Evolutionary conservation across 1,140 invertebrate genomes (phyloP), one percentile per base, ranked within the genome.

Genomic region (Caerostris darwini): DNA sequence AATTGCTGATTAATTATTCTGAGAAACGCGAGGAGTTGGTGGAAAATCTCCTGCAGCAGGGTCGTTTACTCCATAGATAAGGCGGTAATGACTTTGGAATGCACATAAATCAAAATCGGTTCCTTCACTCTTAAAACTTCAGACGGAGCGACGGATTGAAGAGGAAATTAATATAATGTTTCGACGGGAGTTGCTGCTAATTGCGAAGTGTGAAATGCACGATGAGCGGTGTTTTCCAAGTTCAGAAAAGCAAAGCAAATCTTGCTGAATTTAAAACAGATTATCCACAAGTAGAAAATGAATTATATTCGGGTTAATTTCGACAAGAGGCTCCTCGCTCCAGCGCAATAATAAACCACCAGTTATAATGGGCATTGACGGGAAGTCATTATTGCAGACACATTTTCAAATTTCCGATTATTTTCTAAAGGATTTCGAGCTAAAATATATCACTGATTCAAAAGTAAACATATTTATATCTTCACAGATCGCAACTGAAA

Each of bases 1-100:
- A 69, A 89, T 89, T 69, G 87, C 87, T 89, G 87, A 89, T 89
- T 89, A 89, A 89, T 89, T 89, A 89, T 89, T 89, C 87, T 34
- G 6, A 54, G 87, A 69, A 89, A 89, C 61, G 87, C 87, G 87
- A 89, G 87, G 64, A 64, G 64, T 71, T 69, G 87, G 64, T 10
- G 85, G 57, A 54, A 71, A 69, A 67, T 89, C 87, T 89, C 64
- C 54, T 69, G 50, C 64, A 19, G 71, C 71, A 54, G 19, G 71
- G 61, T 89, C 87, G 87, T 89, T 89, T 77, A 77, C 50, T 77
- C 53, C 71, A 77, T 34, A 77, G 71, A 77, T 77, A 77, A 77
- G 71, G 89, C 89, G 69, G 34, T 90, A 90, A 90, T 90, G 89
- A 90, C 89, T 81, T 59, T 17, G 89, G 87, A 77, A 81, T 81